Evolutionary conservation across 2,797 vertebrate genomes (phyloP).

Genomic region (Acrocephalus scirpaceus): DNA sequence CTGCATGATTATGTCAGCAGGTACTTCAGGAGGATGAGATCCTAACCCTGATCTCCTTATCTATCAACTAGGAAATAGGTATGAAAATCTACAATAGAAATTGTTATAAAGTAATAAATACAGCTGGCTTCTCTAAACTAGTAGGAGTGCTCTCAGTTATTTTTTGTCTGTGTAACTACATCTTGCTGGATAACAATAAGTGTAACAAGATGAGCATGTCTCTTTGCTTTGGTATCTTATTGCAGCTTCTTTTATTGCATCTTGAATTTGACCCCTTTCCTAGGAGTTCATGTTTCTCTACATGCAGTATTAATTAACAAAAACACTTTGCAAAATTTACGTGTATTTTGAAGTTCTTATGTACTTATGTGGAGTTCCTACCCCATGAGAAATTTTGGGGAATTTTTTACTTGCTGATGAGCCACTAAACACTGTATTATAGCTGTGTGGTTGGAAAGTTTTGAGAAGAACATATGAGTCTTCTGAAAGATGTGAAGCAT

Average conservation of each 20-base stretch:
- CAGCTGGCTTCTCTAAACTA: background rate
- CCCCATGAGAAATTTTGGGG: accelerated
- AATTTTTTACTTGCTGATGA: background rate
- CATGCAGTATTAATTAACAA: background rate
- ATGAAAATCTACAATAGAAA: background rate
- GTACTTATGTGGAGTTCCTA: background rate
- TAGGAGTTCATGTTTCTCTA: background rate
- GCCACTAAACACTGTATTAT: background rate
- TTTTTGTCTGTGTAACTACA: background rate
- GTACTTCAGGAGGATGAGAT: background rate
- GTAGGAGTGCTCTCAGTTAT: background rate
- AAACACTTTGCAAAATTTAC: background rate
- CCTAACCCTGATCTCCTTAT: background rate
- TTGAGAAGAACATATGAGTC: accelerated
- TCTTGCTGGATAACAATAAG: background rate
- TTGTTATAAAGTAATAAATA: background rate
- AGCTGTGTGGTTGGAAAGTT: background rate
- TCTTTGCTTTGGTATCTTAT: background rate
- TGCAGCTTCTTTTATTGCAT: background rate
- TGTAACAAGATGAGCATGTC: background rate
- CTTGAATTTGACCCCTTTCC: background rate
- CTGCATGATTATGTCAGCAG: background rate
- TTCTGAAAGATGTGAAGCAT: background rate
- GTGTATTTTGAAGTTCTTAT: background rate
- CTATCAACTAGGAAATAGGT: background rate